phyloP scores from a whole-genome alignment of 2,888 invertebrate genomes.

The Carcina quercana region DNA sequence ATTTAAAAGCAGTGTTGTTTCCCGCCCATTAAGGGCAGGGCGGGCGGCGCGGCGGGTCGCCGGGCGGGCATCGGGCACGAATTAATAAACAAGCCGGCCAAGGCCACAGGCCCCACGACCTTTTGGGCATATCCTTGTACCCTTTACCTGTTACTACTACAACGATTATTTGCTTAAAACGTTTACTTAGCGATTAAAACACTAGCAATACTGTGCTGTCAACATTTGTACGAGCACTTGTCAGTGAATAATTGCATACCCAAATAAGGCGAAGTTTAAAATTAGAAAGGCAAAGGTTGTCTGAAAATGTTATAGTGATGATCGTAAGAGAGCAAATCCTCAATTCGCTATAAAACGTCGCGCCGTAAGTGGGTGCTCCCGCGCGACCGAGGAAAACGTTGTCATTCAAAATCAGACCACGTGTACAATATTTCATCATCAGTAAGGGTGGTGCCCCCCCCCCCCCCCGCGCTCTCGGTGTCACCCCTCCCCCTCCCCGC shows the following conservation, averaged over 20 bases:
- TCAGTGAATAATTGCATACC: no score
- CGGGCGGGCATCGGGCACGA: conserved; percentile 53
- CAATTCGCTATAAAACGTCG: conserved; percentile 63
- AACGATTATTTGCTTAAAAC: conserved; percentile 6
- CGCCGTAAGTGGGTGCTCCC: conserved; percentile 49
- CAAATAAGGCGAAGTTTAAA: no score
- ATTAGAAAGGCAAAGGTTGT: no score
- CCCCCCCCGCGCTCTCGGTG: conserved; percentile 34
- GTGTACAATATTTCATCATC: conserved; percentile 84
- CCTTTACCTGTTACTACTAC: conserved; percentile 30
- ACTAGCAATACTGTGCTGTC: neutral
- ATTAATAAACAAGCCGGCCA: conserved; percentile 69
- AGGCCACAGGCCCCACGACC: conserved; percentile 53
- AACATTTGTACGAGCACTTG: no score
- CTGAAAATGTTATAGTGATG: no score
- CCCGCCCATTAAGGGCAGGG: conserved; percentile 60
- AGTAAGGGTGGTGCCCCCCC: conserved; percentile 54
- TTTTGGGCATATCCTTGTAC: conserved; percentile 45
- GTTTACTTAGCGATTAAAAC: neutral
- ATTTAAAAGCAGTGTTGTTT: conserved; percentile 62
- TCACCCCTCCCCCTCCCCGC: conserved; percentile 19
- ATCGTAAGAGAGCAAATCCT: conserved; percentile 53
- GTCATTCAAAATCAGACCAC: conserved; percentile 83
- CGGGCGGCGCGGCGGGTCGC: conserved; percentile 33
- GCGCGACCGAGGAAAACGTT: conserved; percentile 73